Conservation (phyloP, 2,888 invertebrate genomes). For the Thera obeliscata region DNA sequence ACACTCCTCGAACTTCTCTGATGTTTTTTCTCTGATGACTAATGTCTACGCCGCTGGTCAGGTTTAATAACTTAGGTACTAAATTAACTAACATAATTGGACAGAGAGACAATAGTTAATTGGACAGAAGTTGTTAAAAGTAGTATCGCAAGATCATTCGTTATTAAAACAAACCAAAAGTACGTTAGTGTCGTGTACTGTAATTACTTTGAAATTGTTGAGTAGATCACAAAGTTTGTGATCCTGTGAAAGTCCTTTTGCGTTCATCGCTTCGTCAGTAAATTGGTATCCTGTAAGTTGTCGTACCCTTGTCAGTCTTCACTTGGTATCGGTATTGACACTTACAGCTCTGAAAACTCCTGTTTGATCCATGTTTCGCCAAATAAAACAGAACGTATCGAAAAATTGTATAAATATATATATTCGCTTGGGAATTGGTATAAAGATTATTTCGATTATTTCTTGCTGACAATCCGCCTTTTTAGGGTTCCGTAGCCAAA, state of each 20-base stretch:
- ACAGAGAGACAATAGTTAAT: no score
- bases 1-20: no score
- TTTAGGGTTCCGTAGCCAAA: no score
- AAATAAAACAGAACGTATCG: neutral
- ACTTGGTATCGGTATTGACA: constrained; percentile 13
- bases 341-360: neutral
- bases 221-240: neutral
- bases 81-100: no score
- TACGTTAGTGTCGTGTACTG: neutral
- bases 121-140: no score
- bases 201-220: constrained; percentile 20
- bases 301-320: constrained; percentile 24
- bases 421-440: no score
- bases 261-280: constrained; percentile 6
- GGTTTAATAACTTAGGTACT: no score
- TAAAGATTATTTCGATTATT: no score
- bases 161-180: constrained; percentile 8
- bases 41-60: no score
- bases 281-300: constrained; percentile 10
- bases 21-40: no score
- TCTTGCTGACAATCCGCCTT: no score
- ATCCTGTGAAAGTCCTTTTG: neutral
- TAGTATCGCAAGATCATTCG: neutral
- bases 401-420: neutral
- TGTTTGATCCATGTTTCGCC: constrained; percentile 11